Base-by-base conservation (phyloP, 2,888 invertebrate genomes). In the Mimumesa dahlbomi region DNA sequence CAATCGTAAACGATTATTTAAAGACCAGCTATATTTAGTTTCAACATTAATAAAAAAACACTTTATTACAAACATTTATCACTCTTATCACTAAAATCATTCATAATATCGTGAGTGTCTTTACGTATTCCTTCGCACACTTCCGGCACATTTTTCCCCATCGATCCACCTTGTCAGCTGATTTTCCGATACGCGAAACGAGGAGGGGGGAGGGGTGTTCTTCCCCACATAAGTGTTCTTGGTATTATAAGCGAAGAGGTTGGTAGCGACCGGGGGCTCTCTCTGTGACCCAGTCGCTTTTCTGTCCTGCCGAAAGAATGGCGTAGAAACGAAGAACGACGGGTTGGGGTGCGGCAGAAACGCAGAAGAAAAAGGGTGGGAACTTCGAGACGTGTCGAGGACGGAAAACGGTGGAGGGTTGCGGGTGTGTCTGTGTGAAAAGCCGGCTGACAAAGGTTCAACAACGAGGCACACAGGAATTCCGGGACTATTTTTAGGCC, bases 381-480 rank as follows among this genome's bases (percentile, higher is more conserved):
- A 19, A 31, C 16, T 40, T 56, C 40, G 21, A 48, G 40, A 49
- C 34, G 16, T 49, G 66, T 25, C 16, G 16, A 40, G 34, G 34
- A 4, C n/a, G 34, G 3, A n/a, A 1, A 34, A 34, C 34, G 56
- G 64, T 42, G 34, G 48, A 48, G 62, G 48, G 62, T 58, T 49
- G 40, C 42, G 42, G 45, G 70, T 48, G 71, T 70, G 40, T 46
- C 46, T 48, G 70, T 48, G 71, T 70, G 71, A 72, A 73, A 71
- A 73, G 72, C 45, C 52, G 16, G 63, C 53, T 62, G 59, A 65
- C 73, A 73, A 68, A 64, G 64, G 74, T 64, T 59, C 54, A 40
- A 69, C 46, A 25, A 58, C 58, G 52, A 64, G 73, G 52, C 64
- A 48, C 45, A 46, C 42, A 73, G 54, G 64, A 68, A 64, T 73